These are phyloP conservation scores for Callopanchax toddi DNA, from an alignment of 2,113 vertebrate species.

Conservation along the genomic window DNA sequence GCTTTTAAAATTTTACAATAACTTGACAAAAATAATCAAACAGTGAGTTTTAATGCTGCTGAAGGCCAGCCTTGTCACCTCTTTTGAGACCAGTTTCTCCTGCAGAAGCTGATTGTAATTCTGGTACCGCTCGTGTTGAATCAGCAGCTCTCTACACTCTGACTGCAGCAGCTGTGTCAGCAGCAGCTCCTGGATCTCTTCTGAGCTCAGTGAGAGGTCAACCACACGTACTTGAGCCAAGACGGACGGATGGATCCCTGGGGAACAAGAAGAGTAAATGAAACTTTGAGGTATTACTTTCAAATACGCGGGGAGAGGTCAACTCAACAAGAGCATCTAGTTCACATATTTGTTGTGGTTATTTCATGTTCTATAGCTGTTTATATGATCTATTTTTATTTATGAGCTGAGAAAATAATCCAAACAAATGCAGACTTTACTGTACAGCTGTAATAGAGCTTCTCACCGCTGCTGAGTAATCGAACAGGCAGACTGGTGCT, in stretches of 20 bases:
- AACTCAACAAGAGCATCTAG: neutral
- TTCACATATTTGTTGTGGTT: neutral
- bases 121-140: conserved; percentile 59
- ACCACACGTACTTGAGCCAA: conserved; percentile 79
- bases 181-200: conserved; percentile 79
- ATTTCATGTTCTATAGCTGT: neutral
- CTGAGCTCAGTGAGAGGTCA: conserved; percentile 79
- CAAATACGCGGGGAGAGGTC: neutral
- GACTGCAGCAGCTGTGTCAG: conserved; percentile 77
- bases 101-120: conserved; percentile 65
- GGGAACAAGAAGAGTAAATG: conserved; percentile 13
- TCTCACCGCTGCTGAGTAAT: conserved; percentile 76
- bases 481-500: conserved; percentile 78
- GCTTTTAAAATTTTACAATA: neutral
- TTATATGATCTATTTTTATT: neutral
- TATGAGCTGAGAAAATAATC: neutral
- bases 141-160: conserved; percentile 69
- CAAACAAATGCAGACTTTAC: neutral
- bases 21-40: neutral
- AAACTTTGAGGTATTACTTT: conserved; percentile 3
- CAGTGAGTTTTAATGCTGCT: neutral
- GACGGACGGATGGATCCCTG: conserved; percentile 78
- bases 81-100: conserved; percentile 58
- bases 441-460: neutral
- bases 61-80: conserved; percentile 62